phyloP scores from a whole-genome alignment of 2,797 vertebrate species.

The Tokudaia muenninki region DNA sequence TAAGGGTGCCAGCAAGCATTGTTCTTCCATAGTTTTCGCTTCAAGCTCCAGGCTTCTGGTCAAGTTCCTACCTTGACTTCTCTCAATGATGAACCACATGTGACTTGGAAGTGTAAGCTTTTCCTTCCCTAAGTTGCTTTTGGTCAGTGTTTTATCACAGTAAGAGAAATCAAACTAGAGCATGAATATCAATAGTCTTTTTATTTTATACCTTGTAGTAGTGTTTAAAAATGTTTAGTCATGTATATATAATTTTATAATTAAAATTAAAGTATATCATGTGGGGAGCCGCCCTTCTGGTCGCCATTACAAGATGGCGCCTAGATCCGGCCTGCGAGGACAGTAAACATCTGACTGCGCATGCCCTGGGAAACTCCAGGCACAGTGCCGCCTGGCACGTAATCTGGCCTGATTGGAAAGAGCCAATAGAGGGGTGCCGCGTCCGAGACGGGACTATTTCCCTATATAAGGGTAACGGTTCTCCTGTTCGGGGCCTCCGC shows the following conservation, averaged over 20 bases:
- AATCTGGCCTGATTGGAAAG: no score
- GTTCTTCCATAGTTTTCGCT: not conserved
- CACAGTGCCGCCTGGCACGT: no score
- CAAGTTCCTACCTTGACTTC: not conserved
- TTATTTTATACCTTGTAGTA: slow-evolving; percentile 45
- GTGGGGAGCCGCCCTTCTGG: no score
- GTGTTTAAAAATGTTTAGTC: not conserved
- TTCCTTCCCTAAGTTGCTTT: not conserved
- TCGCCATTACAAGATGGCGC: no score
- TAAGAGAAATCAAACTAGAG: not conserved
- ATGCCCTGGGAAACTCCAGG: no score
- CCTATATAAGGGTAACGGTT: no score
- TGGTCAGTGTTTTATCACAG: not conserved
- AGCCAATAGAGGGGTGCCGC: no score
- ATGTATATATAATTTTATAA: slow-evolving; percentile 26
- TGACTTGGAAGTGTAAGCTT: not conserved
- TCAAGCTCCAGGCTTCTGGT: not conserved
- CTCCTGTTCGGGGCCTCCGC: no score
- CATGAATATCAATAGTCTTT: not conserved
- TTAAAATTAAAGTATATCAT: slow-evolving; percentile 5
- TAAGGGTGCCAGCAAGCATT: not conserved
- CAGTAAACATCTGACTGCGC: no score
- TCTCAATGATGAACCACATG: not conserved
- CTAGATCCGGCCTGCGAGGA: no score
- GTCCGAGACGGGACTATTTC: no score